Percentiles rank a stretch among this genome's conserved stretches.
These are phyloP conservation scores for Prunella strophiata DNA, from an alignment of 2,797 vertebrate species.

Conservation along the genomic window DNA sequence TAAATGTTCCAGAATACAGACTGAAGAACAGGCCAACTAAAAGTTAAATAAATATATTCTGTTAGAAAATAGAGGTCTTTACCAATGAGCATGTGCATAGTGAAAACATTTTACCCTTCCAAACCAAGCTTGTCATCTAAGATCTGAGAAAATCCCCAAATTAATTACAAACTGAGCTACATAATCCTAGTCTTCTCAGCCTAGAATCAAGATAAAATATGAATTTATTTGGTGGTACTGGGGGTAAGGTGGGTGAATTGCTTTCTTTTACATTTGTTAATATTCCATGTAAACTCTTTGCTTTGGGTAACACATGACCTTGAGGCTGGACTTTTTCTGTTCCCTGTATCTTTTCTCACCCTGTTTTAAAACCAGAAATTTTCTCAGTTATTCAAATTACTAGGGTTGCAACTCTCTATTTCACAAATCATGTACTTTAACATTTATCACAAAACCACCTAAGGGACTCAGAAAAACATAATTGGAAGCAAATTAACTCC, in stretches of 20 bases:
- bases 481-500: background rate
- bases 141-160: background rate
- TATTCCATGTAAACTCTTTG: background rate
- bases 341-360: background rate
- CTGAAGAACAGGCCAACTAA: background rate
- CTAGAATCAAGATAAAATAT: background rate
- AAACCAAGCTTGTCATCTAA: background rate
- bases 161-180: background rate
- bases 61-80: background rate
- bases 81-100: background rate
- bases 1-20: background rate
- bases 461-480: background rate
- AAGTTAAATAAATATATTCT: background rate
- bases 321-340: background rate
- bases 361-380: background rate
- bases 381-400: background rate
- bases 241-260: rapidly evolving
- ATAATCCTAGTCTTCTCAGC: background rate
- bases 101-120: background rate
- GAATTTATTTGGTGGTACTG: background rate
- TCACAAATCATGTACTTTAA: background rate
- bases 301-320: background rate
- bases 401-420: background rate
- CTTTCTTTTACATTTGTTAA: background rate
- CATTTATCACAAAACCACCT: background rate